Conservation (phyloP, 2,797 vertebrate species). For the Hypotaenidia okinawae region DNA sequence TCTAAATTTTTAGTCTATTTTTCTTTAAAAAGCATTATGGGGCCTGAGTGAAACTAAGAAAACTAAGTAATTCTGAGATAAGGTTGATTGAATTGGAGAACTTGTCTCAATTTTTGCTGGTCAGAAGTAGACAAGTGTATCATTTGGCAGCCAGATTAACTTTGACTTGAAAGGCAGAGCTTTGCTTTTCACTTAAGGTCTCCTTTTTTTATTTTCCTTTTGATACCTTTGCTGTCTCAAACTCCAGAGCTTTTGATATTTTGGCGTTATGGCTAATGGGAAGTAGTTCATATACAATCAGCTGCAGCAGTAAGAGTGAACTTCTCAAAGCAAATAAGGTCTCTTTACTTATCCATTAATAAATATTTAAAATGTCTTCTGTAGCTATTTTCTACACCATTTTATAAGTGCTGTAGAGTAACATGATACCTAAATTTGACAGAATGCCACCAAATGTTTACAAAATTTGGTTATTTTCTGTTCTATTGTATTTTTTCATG, state of each 20-base stretch:
- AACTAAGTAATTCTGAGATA: conserved; percentile 50
- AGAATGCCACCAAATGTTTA: neutral
- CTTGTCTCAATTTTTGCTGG: neutral
- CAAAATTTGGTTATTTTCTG: neutral
- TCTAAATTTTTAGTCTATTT: too few species aligned
- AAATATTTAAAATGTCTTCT: neutral
- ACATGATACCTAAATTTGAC: neutral
- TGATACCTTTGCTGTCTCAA: neutral
- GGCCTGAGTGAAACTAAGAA: conserved; percentile 41
- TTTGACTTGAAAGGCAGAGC: neutral
- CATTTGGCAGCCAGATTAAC: neutral
- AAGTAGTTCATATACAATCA: neutral
- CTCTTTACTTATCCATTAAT: neutral
- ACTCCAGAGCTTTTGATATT: neutral
- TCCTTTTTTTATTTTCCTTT: neutral
- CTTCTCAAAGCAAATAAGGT: neutral
- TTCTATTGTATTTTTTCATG: neutral
- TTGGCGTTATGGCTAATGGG: neutral
- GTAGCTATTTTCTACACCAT: neutral
- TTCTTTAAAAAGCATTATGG: neutral
- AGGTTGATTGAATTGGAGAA: neutral
- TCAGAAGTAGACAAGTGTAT: neutral
- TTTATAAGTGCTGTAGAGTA: neutral
- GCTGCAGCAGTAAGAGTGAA: neutral
- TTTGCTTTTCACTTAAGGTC: conserved; percentile 10